Base-by-base conservation (phyloP, 1,140 invertebrate genomes). In the Bombus waltoni region DNA sequence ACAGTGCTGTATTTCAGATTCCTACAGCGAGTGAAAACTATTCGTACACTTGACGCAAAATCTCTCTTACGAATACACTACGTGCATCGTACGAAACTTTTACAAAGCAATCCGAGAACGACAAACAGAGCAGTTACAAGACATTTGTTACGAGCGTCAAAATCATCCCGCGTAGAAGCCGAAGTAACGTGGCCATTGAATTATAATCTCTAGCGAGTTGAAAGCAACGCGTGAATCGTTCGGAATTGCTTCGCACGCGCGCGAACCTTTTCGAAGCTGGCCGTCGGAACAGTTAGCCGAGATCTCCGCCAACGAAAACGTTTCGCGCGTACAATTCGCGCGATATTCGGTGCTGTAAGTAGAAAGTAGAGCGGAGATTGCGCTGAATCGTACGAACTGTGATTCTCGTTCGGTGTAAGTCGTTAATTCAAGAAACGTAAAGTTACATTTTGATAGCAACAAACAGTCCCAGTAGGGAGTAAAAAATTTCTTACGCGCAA, bases 381-480 rank as follows among this genome's bases (percentile, higher is more conserved):
- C 42, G 40, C 32, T 6, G 57, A 72, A 42, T 73, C 32, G 18
- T 76, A 65, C 44, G 9, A n/a, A 76, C 62, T 44, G 47, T 0
- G 28, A 32, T 70, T 87, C 68, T 57, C 40, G 25, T 71, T 75
- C 44, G 38, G 53, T 68, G 68, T 59, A 77, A 81, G 66, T 77
- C 73, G 62, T 81, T 85, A 85, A 88, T 89, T 89, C 78, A 78
- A n/a, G 59, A 10, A 13, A 5, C 28, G 4, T 13, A 40, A 42
- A 13, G 28, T 28, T 42, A 40, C 3, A 62, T 62, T n/a, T 62
- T 53, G 47, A 53, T 22, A 53, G 18, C 59, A 62, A n/a, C 28
- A n/a, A 25, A 59, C 57, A 28, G 28, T 25, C 25, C 25, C 59
- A 1, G 0, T 11, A 5, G 59, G 11, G 2, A 62, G 25, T 11